Evolutionary conservation across 1,140 invertebrate genomes (phyloP), one percentile per base, ranked within the genome.

Genomic region (Drosophila burlai): DNA sequence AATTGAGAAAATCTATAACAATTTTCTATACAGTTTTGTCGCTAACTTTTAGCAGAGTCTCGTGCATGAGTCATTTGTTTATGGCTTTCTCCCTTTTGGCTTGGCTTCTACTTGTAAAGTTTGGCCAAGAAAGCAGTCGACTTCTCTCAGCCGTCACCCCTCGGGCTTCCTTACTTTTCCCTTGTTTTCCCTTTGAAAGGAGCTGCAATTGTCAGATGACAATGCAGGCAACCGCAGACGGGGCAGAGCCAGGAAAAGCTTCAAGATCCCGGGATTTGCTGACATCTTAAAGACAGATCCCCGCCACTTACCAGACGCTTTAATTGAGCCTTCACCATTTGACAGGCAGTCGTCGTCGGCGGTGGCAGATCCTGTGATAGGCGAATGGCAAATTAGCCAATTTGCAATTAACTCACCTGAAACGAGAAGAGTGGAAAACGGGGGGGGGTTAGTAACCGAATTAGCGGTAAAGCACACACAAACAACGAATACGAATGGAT

Each of bases 51-150:
- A 18, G 8, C 11, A 21, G 26, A 80, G 65, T 78, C 74, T 71
- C 68, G 65, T 85, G 83, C 79, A 50, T 75, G 83, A 76, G 58
- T 60, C 83, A 86, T 86, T 85, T 86, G 83, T 68, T 79, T 75
- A 85, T 71, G 74, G 59, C 75, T 82, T 65, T 60, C 78, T 31
- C 68, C 68, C 83, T 72, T 60, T 78, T 59, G 29, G 42, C 68
- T 59, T 69, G 55, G 74, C 81, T 73, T 73, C 73, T 84, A 66
- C 61, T 74, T 59, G 50, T 55, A 24, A 24, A 24, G 24, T 43
- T 72, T 67, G 45, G 26, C 26, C 55, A 21, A 18, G 42, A 49
- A 38, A 31, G 9, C 31, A 26, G 4, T 26, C 45, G 16, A 4
- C 13, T 7, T 11, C 21, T 10, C 2, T 29, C 26, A 29, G 26